Evolutionary conservation across 2,797 vertebrate species (phyloP), one percentile per base, ranked within the genome.

Genomic region (Syngnathus acus): DNA sequence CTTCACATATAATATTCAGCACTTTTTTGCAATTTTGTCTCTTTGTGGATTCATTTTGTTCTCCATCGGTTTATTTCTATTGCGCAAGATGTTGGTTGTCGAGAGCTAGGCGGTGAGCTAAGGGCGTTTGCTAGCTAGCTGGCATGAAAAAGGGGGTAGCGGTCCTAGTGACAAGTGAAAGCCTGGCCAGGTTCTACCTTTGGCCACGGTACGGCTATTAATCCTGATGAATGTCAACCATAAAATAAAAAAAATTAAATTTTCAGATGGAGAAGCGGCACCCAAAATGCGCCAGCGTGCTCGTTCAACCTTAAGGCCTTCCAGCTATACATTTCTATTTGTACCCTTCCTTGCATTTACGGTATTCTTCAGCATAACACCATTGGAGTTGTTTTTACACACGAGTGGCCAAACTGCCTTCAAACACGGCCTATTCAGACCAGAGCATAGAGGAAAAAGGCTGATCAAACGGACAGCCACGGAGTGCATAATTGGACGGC

Each of bases 401-500:
- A 26, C n/a, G 39, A 42, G 21, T 23, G 42, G 21, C 40, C 26
- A 47, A 45, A 62, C 5, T 14, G n/a, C 40, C 42, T 62, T 64
- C 60, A 43, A 6, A 39, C 40, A 21, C 26, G 1, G 32, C 54
- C 68, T 54, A 63, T 68, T 75, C 43, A 53, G 32, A 13, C 43
- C 60, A 64, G 32, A 40, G 62, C 48, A 13, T 73, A 38, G 63
- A 71, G 63, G 47, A 72, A 62, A 57, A 66, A 50, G 38, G 57
- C 68, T 75, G 68, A 83, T 72, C 21, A 69, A 65, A 63, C 38
- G 42, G 7, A 39, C 57, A 66, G 42, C 57, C 64, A 65, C 23
- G 72, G 65, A 72, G 75, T 66, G 59, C 61, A 39, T 74, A 75
- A 81, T 77, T 78, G 74, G 63, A 72, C 72, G 67, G 75, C 55